Conservation (phyloP, 2,888 invertebrate species). For the Didymodactylos carnosus region DNA sequence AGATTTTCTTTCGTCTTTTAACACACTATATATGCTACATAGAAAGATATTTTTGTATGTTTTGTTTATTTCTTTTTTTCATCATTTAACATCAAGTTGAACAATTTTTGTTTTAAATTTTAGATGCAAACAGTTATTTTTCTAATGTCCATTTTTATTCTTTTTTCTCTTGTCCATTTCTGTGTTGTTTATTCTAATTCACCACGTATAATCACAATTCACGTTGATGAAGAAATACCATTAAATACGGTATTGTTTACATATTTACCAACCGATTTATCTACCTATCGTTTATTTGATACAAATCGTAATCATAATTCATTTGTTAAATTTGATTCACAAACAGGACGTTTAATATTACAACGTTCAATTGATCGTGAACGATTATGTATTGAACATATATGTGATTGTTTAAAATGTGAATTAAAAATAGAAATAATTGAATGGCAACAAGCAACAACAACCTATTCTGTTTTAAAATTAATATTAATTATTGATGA, state of each 20-base stretch:
- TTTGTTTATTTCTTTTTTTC: no score
- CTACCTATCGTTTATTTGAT: constrained; percentile 2
- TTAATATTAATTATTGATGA: constrained; percentile 5
- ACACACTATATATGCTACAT: no score
- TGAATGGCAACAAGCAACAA: neutral
- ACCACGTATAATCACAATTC: neutral
- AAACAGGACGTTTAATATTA: neutral
- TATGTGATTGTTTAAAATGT: neutral
- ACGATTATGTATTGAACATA: neutral
- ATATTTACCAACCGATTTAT: neutral
- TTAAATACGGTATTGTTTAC: neutral
- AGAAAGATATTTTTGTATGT: no score
- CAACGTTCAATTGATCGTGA: constrained; percentile 3
- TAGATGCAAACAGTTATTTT: no score
- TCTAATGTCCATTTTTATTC: no score
- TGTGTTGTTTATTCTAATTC: no score
- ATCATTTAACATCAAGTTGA: no score
- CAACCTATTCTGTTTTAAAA: constrained; percentile 1
- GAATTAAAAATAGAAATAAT: constrained; percentile 4
- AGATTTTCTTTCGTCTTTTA: no score
- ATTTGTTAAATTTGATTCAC: constrained; percentile 1
- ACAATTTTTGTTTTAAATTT: no score
- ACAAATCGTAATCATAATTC: neutral
- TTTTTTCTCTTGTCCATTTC: no score
- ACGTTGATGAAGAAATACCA: constrained; percentile 6